These are phyloP conservation scores for Oreochromis aureus DNA, from an alignment of 2,113 vertebrate genomes.

Conservation along the genomic window DNA sequence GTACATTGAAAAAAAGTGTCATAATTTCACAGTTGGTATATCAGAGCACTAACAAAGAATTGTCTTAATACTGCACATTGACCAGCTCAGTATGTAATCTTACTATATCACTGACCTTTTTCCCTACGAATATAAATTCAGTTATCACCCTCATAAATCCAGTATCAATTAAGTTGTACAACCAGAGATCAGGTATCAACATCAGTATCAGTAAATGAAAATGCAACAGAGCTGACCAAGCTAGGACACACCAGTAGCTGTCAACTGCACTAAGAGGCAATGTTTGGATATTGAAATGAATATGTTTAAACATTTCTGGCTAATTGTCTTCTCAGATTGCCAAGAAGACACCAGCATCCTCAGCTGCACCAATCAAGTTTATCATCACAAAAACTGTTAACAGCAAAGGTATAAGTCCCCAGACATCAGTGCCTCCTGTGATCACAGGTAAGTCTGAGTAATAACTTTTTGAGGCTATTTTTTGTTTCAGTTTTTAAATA, in stretches of 20 bases:
- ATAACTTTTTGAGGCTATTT: background rate
- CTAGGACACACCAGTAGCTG: background rate
- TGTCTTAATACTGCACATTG: background rate
- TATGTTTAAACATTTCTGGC: background rate
- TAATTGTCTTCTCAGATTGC: slow-evolving; percentile 76
- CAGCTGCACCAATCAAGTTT: slow-evolving; percentile 89
- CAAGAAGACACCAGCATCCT: slow-evolving; percentile 89
- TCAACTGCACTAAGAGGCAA: background rate
- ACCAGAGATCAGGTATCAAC: background rate
- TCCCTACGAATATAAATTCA: background rate
- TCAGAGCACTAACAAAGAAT: background rate
- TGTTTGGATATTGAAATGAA: background rate
- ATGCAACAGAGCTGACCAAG: background rate
- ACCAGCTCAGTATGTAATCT: background rate
- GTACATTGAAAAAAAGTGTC: background rate
- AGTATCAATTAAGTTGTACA: background rate
- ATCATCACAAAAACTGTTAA: slow-evolving; percentile 92
- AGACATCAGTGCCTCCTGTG: slow-evolving; percentile 84
- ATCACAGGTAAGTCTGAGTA: slow-evolving; percentile 76
- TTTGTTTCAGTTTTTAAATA: background rate
- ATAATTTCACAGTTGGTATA: background rate
- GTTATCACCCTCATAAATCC: background rate
- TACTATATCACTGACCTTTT: background rate
- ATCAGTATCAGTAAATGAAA: background rate
- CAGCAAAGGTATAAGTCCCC: slow-evolving; percentile 87